Percentiles rank a stretch among this genome's conserved stretches.
phyloP scores from a whole-genome alignment of 2,797 vertebrate species.

The Nothura maculosa region DNA sequence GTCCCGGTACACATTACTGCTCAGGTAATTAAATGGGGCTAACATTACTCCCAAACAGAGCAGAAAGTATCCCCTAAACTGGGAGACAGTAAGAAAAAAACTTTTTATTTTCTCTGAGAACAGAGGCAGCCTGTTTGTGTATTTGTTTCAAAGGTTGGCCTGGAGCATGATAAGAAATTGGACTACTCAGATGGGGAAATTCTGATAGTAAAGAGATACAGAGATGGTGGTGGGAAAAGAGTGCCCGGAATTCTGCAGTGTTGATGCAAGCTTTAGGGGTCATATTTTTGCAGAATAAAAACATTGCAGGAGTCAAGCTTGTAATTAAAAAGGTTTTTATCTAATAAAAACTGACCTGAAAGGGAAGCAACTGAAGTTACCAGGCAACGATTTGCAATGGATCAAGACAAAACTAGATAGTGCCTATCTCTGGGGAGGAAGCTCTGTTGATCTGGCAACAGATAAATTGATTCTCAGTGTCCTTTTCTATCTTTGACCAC shows the following conservation, averaged over 20 bases:
- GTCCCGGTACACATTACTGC: neutral
- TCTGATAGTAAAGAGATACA: neutral
- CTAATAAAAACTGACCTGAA: slow-evolving; percentile 53
- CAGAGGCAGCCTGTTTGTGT: neutral
- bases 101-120: neutral
- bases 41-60: neutral
- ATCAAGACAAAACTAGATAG: slow-evolving; percentile 57
- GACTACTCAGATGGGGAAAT: neutral
- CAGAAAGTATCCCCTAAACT: neutral
- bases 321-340: slow-evolving; percentile 52
- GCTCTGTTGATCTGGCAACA: slow-evolving; percentile 34
- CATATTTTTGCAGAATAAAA: slow-evolving; percentile 43
- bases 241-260: neutral
- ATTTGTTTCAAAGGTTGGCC: neutral
- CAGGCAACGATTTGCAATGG: slow-evolving; percentile 43
- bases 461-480: slow-evolving; percentile 24
- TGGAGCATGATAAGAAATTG: neutral
- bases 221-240: neutral
- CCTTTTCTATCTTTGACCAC: slow-evolving; percentile 30
- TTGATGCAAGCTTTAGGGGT: slow-evolving; percentile 19
- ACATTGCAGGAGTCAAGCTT: slow-evolving; percentile 16
- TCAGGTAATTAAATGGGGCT: no score
- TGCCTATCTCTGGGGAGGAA: slow-evolving; percentile 35
- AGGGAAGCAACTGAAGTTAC: slow-evolving; percentile 40
- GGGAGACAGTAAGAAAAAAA: neutral